A percentile compares a stretch with the other conserved stretches of the same genome.
phyloP scores from a whole-genome alignment of 2,797 vertebrate species.

The Hydrocynus forskahlii region DNA sequence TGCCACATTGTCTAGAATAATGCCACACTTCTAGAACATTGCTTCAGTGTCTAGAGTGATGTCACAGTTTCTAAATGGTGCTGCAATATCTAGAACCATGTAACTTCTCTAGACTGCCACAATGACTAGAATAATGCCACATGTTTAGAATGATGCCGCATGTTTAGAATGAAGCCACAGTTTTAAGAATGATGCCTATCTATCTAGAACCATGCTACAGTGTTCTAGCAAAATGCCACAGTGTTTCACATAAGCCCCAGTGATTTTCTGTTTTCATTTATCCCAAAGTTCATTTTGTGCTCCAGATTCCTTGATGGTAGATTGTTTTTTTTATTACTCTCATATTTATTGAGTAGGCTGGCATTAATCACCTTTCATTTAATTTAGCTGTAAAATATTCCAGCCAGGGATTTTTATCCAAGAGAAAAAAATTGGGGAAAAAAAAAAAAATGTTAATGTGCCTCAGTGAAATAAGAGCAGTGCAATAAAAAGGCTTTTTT shows the following conservation, averaged over 20 bases:
- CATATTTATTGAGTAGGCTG: not conserved
- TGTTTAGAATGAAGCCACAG: too few species aligned
- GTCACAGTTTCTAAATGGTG: too few species aligned
- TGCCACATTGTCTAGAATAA: not conserved
- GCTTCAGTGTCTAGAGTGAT: too few species aligned
- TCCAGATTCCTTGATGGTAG: not conserved
- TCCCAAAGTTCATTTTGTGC: not conserved
- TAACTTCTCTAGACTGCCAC: too few species aligned
- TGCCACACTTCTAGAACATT: too few species aligned
- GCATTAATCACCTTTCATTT: conserved; percentile 9
- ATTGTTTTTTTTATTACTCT: not conserved
- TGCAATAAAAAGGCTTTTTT: not conserved
- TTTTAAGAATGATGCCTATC: too few species aligned
- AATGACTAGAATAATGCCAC: not conserved
- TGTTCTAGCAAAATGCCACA: not conserved
- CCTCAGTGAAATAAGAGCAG: conserved; percentile 1
- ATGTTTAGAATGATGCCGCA: too few species aligned
- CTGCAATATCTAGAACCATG: too few species aligned
- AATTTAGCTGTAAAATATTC: not conserved
- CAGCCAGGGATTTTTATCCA: not conserved
- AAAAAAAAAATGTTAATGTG: not conserved
- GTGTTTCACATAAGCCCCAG: too few species aligned
- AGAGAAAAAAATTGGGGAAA: not conserved
- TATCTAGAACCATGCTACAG: not conserved
- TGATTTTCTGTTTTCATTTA: not conserved